phyloP scores from a whole-genome alignment of 2,888 invertebrate species.

The Noctuana brunneofusca region DNA sequence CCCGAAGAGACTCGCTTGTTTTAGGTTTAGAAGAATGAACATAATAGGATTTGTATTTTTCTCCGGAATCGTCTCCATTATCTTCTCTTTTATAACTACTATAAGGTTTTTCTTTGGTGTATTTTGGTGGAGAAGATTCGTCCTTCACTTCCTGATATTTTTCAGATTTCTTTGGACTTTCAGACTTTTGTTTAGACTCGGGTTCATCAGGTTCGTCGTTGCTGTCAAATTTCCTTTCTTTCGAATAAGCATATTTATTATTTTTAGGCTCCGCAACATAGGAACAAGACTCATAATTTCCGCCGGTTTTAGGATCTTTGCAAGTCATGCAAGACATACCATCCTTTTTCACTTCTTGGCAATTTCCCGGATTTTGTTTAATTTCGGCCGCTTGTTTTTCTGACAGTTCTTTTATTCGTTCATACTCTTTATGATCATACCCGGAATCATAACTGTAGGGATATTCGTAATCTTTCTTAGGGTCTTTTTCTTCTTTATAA shows the following conservation, averaged over 20 bases:
- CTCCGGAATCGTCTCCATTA: conserved; percentile 47
- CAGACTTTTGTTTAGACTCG: conserved; percentile 66
- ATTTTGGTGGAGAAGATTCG: conserved; percentile 53
- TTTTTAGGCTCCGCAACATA: conserved; percentile 89
- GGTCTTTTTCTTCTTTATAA: conserved; percentile 68
- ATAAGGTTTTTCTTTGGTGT: conserved; percentile 55
- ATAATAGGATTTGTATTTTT: conserved; percentile 73
- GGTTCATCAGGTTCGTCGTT: conserved; percentile 81
- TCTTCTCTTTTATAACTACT: conserved; percentile 54
- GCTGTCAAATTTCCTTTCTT: conserved; percentile 84
- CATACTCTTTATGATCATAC: conserved; percentile 79
- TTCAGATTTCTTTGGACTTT: conserved; percentile 58
- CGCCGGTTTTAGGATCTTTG: conserved; percentile 88
- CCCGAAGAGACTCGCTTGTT: conserved; percentile 66
- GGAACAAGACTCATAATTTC: conserved; percentile 90
- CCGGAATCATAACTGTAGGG: conserved; percentile 78
- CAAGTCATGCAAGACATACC: conserved; percentile 89
- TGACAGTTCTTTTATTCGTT: conserved; percentile 83
- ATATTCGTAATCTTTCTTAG: conserved; percentile 72
- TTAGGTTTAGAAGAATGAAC: conserved; percentile 65
- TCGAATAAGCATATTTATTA: conserved; percentile 86
- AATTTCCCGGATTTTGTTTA: conserved; percentile 84
- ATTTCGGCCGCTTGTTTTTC: conserved; percentile 85
- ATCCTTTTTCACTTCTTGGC: conserved; percentile 84
- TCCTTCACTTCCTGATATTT: conserved; percentile 62